Percentiles rank a stretch among this genome's conserved stretches.
These are phyloP conservation scores for Leistus spinibarbis DNA, from an alignment of 2,888 invertebrate genomes.

Conservation along the genomic window DNA sequence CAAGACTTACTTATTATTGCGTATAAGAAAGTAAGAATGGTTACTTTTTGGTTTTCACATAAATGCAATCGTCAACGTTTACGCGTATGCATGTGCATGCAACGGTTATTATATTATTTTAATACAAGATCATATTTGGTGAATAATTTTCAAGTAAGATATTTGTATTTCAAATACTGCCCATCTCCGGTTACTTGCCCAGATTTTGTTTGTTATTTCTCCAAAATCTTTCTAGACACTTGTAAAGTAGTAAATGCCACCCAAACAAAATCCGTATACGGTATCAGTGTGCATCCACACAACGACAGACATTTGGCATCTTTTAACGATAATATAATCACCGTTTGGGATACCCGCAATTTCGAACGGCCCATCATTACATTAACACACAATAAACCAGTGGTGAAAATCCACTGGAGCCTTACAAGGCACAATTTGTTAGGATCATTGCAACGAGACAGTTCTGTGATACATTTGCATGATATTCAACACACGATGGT, in stretches of 20 bases:
- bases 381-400: conserved; percentile 70
- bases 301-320: conserved; percentile 83
- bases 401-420: conserved; percentile 84
- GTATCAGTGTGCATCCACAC: conserved; percentile 79
- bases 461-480: conserved; percentile 76
- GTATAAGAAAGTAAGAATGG: too few species aligned
- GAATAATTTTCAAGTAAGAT: too few species aligned
- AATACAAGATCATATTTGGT: too few species aligned
- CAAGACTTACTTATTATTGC: too few species aligned
- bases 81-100: too few species aligned
- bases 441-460: conserved; percentile 81
- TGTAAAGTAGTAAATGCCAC: conserved; percentile 71
- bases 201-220: conserved; percentile 35
- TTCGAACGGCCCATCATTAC: conserved; percentile 84
- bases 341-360: conserved; percentile 87
- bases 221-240: conserved; percentile 63
- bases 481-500: conserved; percentile 78
- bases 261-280: conserved; percentile 82
- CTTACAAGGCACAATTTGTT: conserved; percentile 82
- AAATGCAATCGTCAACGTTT: too few species aligned
- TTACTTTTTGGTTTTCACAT: too few species aligned
- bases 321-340: conserved; percentile 78
- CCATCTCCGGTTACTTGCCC: too few species aligned
- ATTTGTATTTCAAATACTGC: too few species aligned
- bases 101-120: too few species aligned